Conservation (phyloP, 2,797 vertebrate species). For the Dallia pectoralis region DNA sequence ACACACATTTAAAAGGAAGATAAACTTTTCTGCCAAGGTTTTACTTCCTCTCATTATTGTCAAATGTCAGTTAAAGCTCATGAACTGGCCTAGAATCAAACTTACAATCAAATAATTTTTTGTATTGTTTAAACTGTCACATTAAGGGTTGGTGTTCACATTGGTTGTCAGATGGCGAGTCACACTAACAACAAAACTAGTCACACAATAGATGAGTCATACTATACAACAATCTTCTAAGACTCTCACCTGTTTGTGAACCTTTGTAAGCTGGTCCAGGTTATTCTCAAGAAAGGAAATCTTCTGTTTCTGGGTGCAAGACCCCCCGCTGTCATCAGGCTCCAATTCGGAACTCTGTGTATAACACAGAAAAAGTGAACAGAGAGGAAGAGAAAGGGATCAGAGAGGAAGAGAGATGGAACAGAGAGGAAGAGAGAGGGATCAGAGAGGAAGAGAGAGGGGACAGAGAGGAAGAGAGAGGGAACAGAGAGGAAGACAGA, state of each 20-base stretch:
- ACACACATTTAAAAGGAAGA: too few relatives aligned
- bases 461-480: background rate
- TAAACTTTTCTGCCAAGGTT: too few relatives aligned
- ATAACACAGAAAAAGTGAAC: too few relatives aligned
- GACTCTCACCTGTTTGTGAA: constrained; percentile 88
- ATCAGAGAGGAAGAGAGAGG: too few relatives aligned
- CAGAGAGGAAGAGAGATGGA: too few relatives aligned
- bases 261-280: constrained; percentile 98
- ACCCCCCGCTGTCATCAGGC: constrained; percentile 91
- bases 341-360: constrained; percentile 93
- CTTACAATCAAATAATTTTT: background rate
- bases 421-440: background rate
- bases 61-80: background rate
- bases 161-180: background rate
- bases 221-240: background rate
- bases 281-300: constrained; percentile 99
- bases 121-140: background rate
- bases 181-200: background rate
- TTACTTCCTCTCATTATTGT: background rate
- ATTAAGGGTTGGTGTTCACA: background rate
- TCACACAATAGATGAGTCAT: background rate
- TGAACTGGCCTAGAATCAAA: background rate
- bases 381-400: too few relatives aligned
- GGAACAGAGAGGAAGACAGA: background rate
- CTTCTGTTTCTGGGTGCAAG: constrained; percentile 96